These are phyloP conservation scores for Onychorhynchus coronatus DNA, from an alignment of 2,113 vertebrate genomes.

Conservation along the genomic window DNA sequence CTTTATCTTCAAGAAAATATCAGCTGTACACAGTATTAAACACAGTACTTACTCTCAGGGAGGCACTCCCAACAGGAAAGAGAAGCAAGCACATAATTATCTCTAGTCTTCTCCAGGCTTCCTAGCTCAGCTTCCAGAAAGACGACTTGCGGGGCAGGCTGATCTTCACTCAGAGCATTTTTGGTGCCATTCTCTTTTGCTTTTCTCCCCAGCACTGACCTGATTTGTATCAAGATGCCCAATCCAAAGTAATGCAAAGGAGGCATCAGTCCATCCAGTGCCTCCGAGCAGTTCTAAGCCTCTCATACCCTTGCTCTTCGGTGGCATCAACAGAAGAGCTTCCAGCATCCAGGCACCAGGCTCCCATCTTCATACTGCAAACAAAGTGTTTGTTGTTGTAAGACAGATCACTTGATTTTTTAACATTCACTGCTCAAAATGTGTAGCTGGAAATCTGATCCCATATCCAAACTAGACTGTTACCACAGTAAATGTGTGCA, in stretches of 20 bases:
- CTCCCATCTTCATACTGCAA: neutral
- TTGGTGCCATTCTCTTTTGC: neutral
- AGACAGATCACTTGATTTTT: neutral
- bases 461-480: neutral
- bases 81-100: neutral
- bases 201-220: neutral
- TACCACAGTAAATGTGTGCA: neutral
- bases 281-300: neutral
- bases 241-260: neutral
- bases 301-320: neutral
- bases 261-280: neutral
- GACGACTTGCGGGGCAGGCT: neutral
- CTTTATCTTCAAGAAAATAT: constrained; percentile 9
- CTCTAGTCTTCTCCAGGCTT: neutral
- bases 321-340: neutral
- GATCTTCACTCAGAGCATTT: neutral
- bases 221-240: neutral
- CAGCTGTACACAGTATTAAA: neutral
- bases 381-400: neutral
- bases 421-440: neutral
- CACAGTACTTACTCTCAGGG: neutral
- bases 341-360: neutral
- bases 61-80: constrained; percentile 28
- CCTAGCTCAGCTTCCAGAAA: neutral
- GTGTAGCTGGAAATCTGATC: neutral